These are phyloP conservation scores for Myotis daubentonii DNA, from an alignment of 2,797 vertebrate genomes.

Conservation along the genomic window DNA sequence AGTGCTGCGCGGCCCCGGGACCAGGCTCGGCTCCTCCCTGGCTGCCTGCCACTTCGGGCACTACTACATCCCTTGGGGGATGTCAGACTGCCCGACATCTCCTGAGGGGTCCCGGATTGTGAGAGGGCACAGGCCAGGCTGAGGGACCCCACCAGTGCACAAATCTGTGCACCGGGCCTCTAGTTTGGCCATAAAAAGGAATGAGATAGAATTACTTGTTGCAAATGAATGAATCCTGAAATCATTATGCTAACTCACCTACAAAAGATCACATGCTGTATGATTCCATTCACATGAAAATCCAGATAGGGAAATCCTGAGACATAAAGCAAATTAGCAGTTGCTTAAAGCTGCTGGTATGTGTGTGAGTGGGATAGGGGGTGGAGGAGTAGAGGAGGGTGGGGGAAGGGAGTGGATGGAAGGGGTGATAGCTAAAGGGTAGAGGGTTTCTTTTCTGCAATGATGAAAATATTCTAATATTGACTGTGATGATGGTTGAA, in stretches of 20 bases:
- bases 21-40: too few relatives aligned
- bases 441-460: constrained; percentile 8
- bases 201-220: background rate
- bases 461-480: constrained; percentile 54
- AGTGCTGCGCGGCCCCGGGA: too few relatives aligned
- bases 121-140: too few relatives aligned
- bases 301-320: background rate
- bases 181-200: background rate
- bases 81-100: too few relatives aligned
- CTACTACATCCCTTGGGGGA: too few relatives aligned
- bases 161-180: too few relatives aligned
- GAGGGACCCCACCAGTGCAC: too few relatives aligned
- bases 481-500: background rate
- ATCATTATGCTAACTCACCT: background rate
- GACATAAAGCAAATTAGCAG: constrained; percentile 3
- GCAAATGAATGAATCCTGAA: background rate
- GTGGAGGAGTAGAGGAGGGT: accelerated
- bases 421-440: background rate
- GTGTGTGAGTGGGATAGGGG: background rate
- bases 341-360: background rate
- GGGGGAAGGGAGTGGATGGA: background rate
- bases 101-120: too few relatives aligned
- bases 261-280: background rate
- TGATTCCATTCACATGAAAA: background rate
- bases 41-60: too few relatives aligned